Evolutionary conservation across 2,797 vertebrate genomes (phyloP), one percentile per base, ranked within the genome.

Genomic region (Phataginus tricuspis): DNA sequence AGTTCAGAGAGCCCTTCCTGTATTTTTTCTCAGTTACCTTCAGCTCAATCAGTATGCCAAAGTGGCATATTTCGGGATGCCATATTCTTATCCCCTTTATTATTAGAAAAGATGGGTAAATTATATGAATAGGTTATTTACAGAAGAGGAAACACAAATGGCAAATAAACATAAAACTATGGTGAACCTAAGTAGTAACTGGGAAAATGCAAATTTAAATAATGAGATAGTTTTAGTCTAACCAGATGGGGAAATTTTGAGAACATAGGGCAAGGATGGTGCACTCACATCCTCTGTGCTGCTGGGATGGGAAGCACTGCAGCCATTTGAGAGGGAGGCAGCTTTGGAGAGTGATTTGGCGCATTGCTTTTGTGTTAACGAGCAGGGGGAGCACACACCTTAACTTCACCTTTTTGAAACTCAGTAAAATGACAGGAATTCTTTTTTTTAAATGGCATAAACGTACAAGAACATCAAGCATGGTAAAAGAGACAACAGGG

Each of bases 181-280:
- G 25, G 27, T 23, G 1, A 86, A 57, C 49, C 25, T 82, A 29
- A 90, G 25, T 66, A 74, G 55, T 42, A 61, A 37, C 61, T 34
- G 77, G 49, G 55, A 51, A 92, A 92, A 94, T 66, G 18, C 23
- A 92, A 87, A 55, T 91, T 86, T 87, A 84, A 69, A 37, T 79
- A 79, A 80, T 82, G 14, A 78, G 23, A 63, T 27, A 25, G 18
- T 57, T 91, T 45, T 63, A 64, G 31, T 37, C n/a, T 64, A 37
- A 55, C 18, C 45, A 75, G 23, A 64, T 7, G 14, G 14, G 51
- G 49, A 82, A 77, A 42, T 77, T 92, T 75, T 75, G 74, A 64
- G n/a, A 51, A 49, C n/a, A 51, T 16, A 37, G 23, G 25, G 7
- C 55, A 74, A 74, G 16, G 16, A 15, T 29, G 49, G 45, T 45